Base-by-base conservation (phyloP, 2,113 vertebrate genomes). In the Opisthocomus hoazin region DNA sequence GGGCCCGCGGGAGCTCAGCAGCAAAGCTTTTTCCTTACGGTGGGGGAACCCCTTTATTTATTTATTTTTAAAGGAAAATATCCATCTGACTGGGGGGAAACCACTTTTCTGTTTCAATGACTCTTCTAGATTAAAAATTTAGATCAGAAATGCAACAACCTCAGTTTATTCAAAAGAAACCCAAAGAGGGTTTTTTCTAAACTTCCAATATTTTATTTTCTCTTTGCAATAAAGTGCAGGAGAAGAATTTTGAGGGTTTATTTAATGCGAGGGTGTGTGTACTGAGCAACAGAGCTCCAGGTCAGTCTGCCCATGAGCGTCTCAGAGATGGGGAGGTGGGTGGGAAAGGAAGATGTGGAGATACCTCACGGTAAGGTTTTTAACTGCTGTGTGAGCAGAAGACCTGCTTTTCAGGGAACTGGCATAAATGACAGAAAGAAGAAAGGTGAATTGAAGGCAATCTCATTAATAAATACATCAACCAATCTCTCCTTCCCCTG, bases 281-380 rank as follows among this genome's bases (percentile, higher is more conserved):
- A 36, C 18, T 0, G 0, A 69, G 37, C 37, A 51, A 56, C 51
- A 73, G 57, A 80, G 63, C 48, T 39, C 7, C 54, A n/a, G 45
- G 36, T 37, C 10, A 21, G 26, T 80, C 43, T 73, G 48, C 58
- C 53, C 0, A 0, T n/a, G 36, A 46, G 50, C 3, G 0, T n/a
- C 51, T 57, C 2, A 3, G 13, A 75, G 26, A 19, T 63, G 68
- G 54, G 77, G 36, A 46, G 20, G 23, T 66, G 27, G 24, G 6
- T 57, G 41, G n/a, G 20, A 79, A 64, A 77, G 39, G 43, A 51
- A 32, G 19, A 43, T 21, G 5, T 36, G 61, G 51, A 43, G 53
- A 22, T 60, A 4, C 1, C 29, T 71, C 15, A 3, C 0, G 2
- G n/a, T 43, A 8, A 64, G 50, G 15, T 58, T 57, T 66, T 57